Base-by-base conservation (phyloP, 2,113 vertebrate species). In the Lasiurus borealis region DNA sequence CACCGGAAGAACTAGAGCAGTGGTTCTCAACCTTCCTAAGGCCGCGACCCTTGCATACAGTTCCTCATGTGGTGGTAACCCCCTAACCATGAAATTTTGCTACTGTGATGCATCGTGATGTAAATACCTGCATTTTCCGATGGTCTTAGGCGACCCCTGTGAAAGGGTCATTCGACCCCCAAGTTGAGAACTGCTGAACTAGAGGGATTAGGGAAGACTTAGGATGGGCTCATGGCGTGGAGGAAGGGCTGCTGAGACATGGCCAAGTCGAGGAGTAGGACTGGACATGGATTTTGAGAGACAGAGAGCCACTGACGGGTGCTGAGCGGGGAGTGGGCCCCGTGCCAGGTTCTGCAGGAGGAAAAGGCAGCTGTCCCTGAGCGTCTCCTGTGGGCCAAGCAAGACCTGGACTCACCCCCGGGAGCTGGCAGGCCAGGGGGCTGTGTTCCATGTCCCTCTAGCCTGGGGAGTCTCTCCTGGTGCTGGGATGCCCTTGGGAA, bases 221-320 rank as follows among this genome's bases (percentile, higher is more conserved):
- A 0, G 64, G 64, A 6, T 13, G 8, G 50, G 23, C 10, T 62
- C 15, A 29, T 25, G 68, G 69, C 21, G 16, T 48, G 27, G 40
- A 71, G 29, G 68, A 16, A 7, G 27, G 50, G 36, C 6, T 15
- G 64, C 52, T 93, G 5, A 9, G 4, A 62, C n/a, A n/a, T 11
- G 8, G 31, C 46, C 52, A 25, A 15, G 36, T 52, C 57, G 8
- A 76, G 57, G 50, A 6, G 6, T 8, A 0, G 0, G 3, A 13
- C 0, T 34, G 75, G 36, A 77, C 82, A 62, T 48, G 25, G 31
- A 44, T 31, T 31, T 50, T 21, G 62, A 64, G 73, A 72, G 84
- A 48, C 11, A 18, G 8, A 2, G n/a, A 86, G 29, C 12, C 46
- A 40, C 25, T 34, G 36, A 73, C 40, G 15, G 12, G 8, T 29